Evolutionary conservation across 2,797 vertebrate genomes (phyloP).

Genomic region (Sebastes dallii): DNA sequence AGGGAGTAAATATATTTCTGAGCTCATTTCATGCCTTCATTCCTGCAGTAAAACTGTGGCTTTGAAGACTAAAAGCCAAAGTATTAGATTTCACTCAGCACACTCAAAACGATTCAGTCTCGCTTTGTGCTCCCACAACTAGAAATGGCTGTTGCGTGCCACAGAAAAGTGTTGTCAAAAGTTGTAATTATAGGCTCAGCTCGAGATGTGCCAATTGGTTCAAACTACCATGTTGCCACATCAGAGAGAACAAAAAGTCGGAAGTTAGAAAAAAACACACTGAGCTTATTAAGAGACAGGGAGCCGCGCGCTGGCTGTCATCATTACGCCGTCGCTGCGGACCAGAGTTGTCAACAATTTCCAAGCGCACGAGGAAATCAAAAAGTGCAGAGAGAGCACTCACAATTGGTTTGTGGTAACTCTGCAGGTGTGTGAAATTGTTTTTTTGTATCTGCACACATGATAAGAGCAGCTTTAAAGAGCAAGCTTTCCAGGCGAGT

Average conservation of each 20-base stretch:
- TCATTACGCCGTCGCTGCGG: conserved; percentile 23
- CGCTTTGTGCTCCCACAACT: conserved; percentile 46
- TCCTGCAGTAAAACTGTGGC: conserved; percentile 37
- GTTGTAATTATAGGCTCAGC: conserved; percentile 75
- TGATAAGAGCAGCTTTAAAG: neutral
- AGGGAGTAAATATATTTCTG: neutral
- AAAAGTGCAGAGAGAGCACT: neutral
- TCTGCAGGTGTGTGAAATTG: neutral
- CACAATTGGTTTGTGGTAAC: neutral
- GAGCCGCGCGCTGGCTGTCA: conserved; percentile 70
- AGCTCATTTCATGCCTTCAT: conserved; percentile 16
- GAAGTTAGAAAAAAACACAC: conserved; percentile 53
- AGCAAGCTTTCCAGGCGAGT: neutral
- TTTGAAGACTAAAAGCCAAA: conserved; percentile 24
- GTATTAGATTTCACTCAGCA: conserved; percentile 33
- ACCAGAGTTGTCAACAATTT: conserved; percentile 26
- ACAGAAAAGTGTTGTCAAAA: conserved; percentile 65
- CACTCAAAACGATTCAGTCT: conserved; percentile 32
- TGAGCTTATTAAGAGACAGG: conserved; percentile 63
- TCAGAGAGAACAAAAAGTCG: conserved; percentile 72
- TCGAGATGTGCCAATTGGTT: conserved; percentile 73
- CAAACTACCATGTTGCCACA: conserved; percentile 75
- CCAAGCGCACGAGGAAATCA: neutral
- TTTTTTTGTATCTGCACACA: neutral
- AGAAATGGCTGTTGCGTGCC: conserved; percentile 70